A percentile compares a stretch with the other conserved stretches of the same genome.
These are phyloP conservation scores for Nomada ferruginata DNA, from an alignment of 2,888 invertebrate genomes.

Conservation along the genomic window DNA sequence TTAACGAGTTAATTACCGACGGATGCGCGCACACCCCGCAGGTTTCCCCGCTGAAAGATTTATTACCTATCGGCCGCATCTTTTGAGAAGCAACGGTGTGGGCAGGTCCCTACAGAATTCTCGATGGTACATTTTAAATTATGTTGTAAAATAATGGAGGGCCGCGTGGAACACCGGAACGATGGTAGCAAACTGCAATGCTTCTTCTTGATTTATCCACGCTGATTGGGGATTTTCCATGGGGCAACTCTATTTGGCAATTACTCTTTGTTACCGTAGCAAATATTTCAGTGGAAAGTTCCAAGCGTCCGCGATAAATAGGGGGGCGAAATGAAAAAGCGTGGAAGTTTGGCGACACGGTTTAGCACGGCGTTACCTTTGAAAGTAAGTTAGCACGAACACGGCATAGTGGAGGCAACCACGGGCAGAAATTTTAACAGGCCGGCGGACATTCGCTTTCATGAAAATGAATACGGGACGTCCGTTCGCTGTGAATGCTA, in stretches of 20 bases:
- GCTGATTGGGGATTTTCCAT: slow-evolving; percentile 47
- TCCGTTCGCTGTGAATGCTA: slow-evolving; percentile 40
- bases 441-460: slow-evolving; percentile 51
- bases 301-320: slow-evolving; percentile 53
- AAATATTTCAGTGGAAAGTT: slow-evolving; percentile 44
- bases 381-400: slow-evolving; percentile 53
- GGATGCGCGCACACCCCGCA: slow-evolving; percentile 18
- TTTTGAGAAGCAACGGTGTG: slow-evolving; percentile 11
- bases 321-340: slow-evolving; percentile 47
- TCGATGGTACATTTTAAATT: no score
- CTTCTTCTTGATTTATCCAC: slow-evolving; percentile 5
- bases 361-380: slow-evolving; percentile 34
- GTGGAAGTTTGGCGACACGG: slow-evolving; percentile 60
- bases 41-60: slow-evolving; percentile 34
- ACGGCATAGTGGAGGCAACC: slow-evolving; percentile 2
- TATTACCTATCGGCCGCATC: slow-evolving; percentile 10
- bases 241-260: slow-evolving; percentile 41
- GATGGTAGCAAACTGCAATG: slow-evolving; percentile 4
- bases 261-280: slow-evolving; percentile 49
- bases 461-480: slow-evolving; percentile 62
- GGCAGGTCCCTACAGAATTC: background rate
- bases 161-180: no score
- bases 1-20: slow-evolving; percentile 41
- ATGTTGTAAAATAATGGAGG: no score
- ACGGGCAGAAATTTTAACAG: slow-evolving; percentile 54